Evolutionary conservation across 2,888 invertebrate species (phyloP).

Genomic region (Rhabditophanes sp.): DNA sequence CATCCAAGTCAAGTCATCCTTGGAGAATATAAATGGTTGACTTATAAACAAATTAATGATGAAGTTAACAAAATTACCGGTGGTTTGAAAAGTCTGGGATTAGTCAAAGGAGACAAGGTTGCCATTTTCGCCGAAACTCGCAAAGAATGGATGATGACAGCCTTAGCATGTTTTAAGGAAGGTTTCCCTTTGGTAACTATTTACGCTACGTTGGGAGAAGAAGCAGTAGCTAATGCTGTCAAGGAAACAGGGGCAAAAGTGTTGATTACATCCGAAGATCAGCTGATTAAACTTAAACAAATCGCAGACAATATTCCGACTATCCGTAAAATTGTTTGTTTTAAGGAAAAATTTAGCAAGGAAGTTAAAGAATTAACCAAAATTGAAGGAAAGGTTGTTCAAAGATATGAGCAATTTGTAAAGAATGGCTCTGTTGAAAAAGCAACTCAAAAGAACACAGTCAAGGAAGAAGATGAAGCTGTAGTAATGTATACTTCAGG

Average conservation of each 20-base stretch:
- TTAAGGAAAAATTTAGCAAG: too few relatives aligned
- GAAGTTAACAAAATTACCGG: constrained; percentile 62
- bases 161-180: constrained; percentile 83
- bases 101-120: constrained; percentile 46
- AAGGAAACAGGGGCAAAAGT: constrained; percentile 84
- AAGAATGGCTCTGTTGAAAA: too few relatives aligned
- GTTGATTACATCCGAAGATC: constrained; percentile 77
- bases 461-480: too few relatives aligned
- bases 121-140: constrained; percentile 90
- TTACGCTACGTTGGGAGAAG: constrained; percentile 86
- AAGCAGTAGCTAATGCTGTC: constrained; percentile 83
- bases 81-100: constrained; percentile 64
- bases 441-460: too few relatives aligned
- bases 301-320: too few relatives aligned
- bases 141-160: constrained; percentile 89
- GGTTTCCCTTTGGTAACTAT: constrained; percentile 86
- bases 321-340: too few relatives aligned
- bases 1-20: too few relatives aligned
- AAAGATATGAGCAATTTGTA: too few relatives aligned
- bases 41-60: constrained; percentile 46
- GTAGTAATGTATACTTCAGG: too few relatives aligned
- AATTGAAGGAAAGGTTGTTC: too few relatives aligned
- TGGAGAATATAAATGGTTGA: constrained; percentile 25
- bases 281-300: too few relatives aligned
- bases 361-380: too few relatives aligned